phyloP scores from a whole-genome alignment of 2,113 vertebrate genomes.

The Hydropotes inermis region DNA sequence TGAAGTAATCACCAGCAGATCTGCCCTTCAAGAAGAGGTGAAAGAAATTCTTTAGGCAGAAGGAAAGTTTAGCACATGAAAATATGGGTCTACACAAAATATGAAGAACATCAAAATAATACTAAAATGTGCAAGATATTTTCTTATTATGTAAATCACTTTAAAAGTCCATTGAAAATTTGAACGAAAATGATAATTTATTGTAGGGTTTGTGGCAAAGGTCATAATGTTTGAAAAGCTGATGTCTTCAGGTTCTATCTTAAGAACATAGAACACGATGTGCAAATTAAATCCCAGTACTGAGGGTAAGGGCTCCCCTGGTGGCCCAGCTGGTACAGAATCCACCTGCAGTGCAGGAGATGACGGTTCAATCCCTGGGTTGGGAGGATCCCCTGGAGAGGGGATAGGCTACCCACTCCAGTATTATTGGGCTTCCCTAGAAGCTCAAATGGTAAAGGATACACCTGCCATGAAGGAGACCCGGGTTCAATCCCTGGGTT shows the following conservation, averaged over 20 bases:
- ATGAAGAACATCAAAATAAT: not conserved
- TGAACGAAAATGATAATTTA: not conserved
- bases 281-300: not conserved
- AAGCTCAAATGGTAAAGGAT: not conserved
- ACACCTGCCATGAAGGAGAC: not conserved
- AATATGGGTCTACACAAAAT: not conserved
- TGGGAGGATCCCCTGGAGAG: not conserved
- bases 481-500: not conserved
- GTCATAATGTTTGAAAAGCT: not conserved
- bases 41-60: not conserved
- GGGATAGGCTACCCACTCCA: not conserved
- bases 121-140: not conserved
- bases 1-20: not conserved
- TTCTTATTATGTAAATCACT: not conserved
- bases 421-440: not conserved
- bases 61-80: not conserved
- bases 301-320: not conserved
- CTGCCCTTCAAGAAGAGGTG: not conserved
- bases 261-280: not conserved
- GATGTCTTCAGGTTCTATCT: not conserved
- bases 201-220: not conserved
- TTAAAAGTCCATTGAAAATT: not conserved
- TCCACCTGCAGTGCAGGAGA: not conserved
- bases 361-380: accelerated
- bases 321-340: not conserved